phyloP scores from a whole-genome alignment of 1,140 invertebrate species.

The Brachionus paranguensis region DNA sequence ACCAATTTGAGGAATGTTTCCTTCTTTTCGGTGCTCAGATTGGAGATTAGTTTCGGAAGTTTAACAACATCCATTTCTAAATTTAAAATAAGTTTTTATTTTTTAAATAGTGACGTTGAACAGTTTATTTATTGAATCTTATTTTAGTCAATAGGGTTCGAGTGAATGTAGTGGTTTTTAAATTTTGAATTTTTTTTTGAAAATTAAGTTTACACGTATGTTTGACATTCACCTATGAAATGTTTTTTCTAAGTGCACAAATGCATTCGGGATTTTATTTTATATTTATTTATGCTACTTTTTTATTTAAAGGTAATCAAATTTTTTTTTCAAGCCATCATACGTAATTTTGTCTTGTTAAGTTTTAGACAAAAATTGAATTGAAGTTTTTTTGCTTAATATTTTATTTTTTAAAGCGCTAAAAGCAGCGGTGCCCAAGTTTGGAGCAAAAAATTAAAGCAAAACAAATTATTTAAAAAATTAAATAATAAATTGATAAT shows the following conservation, averaged over 20 bases:
- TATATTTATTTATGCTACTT: not conserved
- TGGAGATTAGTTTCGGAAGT: conserved; percentile 46
- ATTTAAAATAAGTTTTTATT: not conserved
- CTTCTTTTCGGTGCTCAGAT: conserved; percentile 76
- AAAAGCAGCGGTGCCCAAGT: too few species aligned
- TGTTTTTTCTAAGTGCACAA: too few species aligned
- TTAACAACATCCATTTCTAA: conserved; percentile 29
- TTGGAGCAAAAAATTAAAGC: too few species aligned
- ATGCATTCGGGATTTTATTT: too few species aligned
- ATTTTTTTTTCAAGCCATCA: not conserved
- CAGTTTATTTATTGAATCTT: not conserved
- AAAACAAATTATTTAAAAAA: too few species aligned
- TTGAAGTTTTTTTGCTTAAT: not conserved
- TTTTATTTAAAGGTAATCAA: not conserved
- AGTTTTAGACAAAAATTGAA: not conserved
- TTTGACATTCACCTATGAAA: conserved; percentile 3
- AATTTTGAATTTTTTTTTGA: conserved; percentile 9
- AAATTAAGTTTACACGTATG: conserved; percentile 28
- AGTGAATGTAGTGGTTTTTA: not conserved
- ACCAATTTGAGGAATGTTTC: conserved; percentile 85
- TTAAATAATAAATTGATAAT: too few species aligned
- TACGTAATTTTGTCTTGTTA: not conserved
- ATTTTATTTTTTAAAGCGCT: not conserved
- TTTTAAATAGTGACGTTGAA: not conserved
- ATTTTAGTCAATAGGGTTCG: not conserved